Base-by-base conservation (phyloP, 2,888 invertebrate genomes). In the Zygaena filipendulae region DNA sequence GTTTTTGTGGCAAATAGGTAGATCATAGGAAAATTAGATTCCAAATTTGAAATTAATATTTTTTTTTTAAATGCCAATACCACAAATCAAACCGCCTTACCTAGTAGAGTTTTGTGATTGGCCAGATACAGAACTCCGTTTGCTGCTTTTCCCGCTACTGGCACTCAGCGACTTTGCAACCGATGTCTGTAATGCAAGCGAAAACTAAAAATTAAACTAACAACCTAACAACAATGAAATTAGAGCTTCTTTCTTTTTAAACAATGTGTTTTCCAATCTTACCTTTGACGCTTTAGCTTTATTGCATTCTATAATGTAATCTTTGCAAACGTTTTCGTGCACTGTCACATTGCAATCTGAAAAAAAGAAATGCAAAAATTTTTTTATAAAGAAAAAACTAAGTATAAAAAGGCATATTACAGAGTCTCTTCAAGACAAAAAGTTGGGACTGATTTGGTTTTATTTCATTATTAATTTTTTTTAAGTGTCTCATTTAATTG, bases 311-410 rank as follows among this genome's bases (percentile, higher is more conserved):
- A 86, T 77, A 40, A 92, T 88, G 74, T 92, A 91, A 59, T 95
- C 95, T 64, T 93, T 94, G 66, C 94, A 93, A 13, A 87, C 85
- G 59, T 88, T 88, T 56, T 94, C 91, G 66, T 94, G 95, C 27
- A 95, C 91, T 28, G 88, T 91, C 45, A 90, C 87, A 42, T 90
- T 87, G 67, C 95, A 95, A 71, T 87, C 93, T 93, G 79, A 32
- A 69, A 71, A 26, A 9, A 21, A 16, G 24, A 30, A 23, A 12
- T 22, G n/a, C 21, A 18, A 26, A 6, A 23, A 22, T 4, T 6
- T n/a, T n/a, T n/a, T n/a, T n/a, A n/a, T n/a, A 23, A 33, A 32
- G 20, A 11, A 23, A 25, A 22, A 5, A 7, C 14, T 18, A n/a
- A n/a, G n/a, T 23, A 4, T 5, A 9, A 11, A 7, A 4, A 11